Evolutionary conservation across 2,888 invertebrate genomes (phyloP), one percentile per base, ranked within the genome.

Genomic region (Mamestra brassicae): DNA sequence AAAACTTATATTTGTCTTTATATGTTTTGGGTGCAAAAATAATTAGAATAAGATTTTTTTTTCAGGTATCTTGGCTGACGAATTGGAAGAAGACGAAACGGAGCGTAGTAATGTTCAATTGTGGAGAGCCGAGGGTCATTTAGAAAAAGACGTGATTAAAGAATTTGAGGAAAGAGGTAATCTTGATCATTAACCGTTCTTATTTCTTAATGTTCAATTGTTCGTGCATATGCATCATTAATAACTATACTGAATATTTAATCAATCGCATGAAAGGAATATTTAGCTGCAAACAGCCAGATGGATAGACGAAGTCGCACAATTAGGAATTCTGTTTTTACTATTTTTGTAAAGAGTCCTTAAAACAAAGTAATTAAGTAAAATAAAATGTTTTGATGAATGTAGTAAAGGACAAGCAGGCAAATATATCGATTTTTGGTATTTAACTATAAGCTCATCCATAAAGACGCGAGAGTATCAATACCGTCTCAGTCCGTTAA

Each of bases 131-230:
- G 11, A 84, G 34, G 84, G 81, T 2, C 26, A 54, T 66, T 69
- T 82, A 0, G 47, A 84, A 13, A 10, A 57, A 13, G 84, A 66
- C 15, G 81, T 82, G 8, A 0, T 72, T 5, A 4, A 26, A 0
- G 17, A 34, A 67, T 84, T 82, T 7, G 60, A 84, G 6, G 63
- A 80, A 10, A 76, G 81, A 84, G 81, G 81, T 82, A 80, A 60
- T 47, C 15, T 42, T 42, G 1, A 34, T 34, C 4, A 55, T 45
- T 38, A 10, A 54, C 10, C 0, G 6, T 13, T 50, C 15, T 4
- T 50, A 54, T 54, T n/a, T 26, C 26, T 0, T 26, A 26, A 26
- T 26, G 26, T 1, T 26, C 26, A 26, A 26, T 26, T 26, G 26
- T 26, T 26, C 26, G 1, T 26, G 26, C 26, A 26, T 26, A 26